phyloP scores from a whole-genome alignment of 2,113 vertebrate genomes.

The Ondatra zibethicus region DNA sequence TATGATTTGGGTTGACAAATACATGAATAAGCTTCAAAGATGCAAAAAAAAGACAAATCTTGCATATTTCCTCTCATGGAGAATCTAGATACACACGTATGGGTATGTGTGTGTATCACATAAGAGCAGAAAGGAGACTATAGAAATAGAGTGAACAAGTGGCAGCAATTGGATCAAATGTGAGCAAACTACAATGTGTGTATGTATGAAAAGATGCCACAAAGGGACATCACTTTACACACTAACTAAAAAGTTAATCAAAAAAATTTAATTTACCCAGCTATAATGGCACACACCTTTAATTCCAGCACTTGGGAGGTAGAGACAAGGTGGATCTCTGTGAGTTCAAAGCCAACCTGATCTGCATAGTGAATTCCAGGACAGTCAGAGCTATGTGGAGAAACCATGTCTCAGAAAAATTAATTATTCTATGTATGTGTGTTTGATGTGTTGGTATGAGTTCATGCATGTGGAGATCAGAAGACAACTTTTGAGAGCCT shows the following conservation, averaged over 20 bases:
- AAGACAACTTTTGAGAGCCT: background rate
- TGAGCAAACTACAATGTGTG: background rate
- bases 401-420: background rate
- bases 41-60: background rate
- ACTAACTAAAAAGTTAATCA: background rate
- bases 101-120: no score
- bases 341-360: background rate
- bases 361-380: background rate
- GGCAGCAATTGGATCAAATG: background rate
- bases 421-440: background rate
- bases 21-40: conserved; percentile 57
- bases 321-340: background rate
- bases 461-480: no score
- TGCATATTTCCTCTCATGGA: background rate
- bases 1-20: conserved; percentile 43
- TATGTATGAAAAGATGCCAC: background rate
- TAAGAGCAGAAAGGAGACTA: background rate
- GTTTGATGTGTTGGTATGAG: background rate
- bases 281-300: background rate
- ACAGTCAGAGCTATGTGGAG: background rate
- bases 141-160: background rate
- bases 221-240: background rate
- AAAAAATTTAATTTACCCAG: background rate
- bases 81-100: background rate
- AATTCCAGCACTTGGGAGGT: background rate